phyloP scores from a whole-genome alignment of 2,888 invertebrate genomes.

The Anodontia alba region DNA sequence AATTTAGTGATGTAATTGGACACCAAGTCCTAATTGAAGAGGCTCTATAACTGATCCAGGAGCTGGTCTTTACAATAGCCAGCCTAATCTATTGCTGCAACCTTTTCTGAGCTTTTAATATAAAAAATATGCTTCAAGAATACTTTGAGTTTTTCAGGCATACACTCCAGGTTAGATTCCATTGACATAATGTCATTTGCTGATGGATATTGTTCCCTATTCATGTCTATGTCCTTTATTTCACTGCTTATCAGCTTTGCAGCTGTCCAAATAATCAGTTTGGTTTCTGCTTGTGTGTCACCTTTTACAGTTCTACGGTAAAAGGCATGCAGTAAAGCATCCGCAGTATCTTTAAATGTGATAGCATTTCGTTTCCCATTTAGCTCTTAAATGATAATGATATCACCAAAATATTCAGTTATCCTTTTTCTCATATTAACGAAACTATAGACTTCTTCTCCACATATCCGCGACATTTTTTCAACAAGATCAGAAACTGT shows the following conservation, averaged over 20 bases:
- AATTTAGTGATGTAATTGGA: constrained; percentile 67
- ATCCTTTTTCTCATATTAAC: constrained; percentile 56
- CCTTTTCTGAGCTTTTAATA: constrained; percentile 32
- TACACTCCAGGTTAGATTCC: constrained; percentile 6
- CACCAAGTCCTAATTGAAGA: constrained; percentile 62
- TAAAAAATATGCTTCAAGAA: constrained; percentile 12
- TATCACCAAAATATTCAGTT: constrained; percentile 51
- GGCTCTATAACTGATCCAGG: constrained; percentile 61
- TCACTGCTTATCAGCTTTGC: constrained; percentile 61
- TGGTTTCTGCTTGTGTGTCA: constrained; percentile 46
- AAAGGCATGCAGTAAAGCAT: constrained; percentile 47
- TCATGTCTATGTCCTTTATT: constrained; percentile 39
- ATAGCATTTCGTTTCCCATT: constrained; percentile 55
- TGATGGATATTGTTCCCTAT: constrained; percentile 28
- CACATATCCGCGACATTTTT: constrained; percentile 36
- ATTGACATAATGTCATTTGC: constrained; percentile 13
- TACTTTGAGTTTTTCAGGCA: constrained; percentile 27
- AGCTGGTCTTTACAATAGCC: constrained; percentile 61
- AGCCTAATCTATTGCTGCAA: constrained; percentile 57
- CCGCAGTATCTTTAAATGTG: constrained; percentile 45
- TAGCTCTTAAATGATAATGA: constrained; percentile 49
- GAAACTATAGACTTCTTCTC: constrained; percentile 33
- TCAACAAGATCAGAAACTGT: constrained; percentile 39
- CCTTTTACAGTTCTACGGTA: constrained; percentile 25
- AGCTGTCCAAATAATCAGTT: constrained; percentile 48